Conservation (phyloP, 2,888 invertebrate genomes). For the Taenaris catops region DNA sequence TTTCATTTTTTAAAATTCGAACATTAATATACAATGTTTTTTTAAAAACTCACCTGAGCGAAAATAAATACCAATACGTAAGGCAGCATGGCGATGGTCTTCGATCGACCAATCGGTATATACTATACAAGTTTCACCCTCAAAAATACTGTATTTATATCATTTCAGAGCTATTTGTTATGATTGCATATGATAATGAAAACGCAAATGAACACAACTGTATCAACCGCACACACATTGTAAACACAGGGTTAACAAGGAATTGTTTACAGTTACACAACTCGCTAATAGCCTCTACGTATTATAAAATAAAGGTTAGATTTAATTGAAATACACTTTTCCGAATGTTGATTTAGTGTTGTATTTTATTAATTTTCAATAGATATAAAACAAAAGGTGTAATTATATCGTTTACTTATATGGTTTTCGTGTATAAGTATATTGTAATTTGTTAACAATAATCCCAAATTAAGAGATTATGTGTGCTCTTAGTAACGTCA, state of each 20-base stretch:
- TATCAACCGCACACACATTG: constrained; percentile 34
- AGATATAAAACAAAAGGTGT: constrained; percentile 42
- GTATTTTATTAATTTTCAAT: constrained; percentile 20
- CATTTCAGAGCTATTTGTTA: too few species aligned
- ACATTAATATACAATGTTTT: not conserved
- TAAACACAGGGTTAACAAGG: constrained; percentile 23
- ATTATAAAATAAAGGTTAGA: constrained; percentile 23
- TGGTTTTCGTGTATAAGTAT: constrained; percentile 31
- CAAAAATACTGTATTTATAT: constrained; percentile 52
- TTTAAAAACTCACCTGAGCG: constrained; percentile 64
- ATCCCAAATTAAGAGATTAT: constrained; percentile 45
- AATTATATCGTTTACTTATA: constrained; percentile 50
- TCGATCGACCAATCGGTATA: constrained; percentile 59
- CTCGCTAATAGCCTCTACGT: too few species aligned
- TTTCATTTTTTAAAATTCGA: too few species aligned
- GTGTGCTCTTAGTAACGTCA: constrained; percentile 37
- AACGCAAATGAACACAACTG: constrained; percentile 44
- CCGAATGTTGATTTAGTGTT: constrained; percentile 3
- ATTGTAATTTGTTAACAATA: constrained; percentile 32
- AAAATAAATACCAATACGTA: constrained; percentile 52
- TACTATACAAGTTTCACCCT: constrained; percentile 53
- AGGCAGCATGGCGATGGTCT: constrained; percentile 64
- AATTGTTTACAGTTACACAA: too few species aligned
- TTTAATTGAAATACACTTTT: constrained; percentile 9
- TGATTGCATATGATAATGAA: constrained; percentile 32